phyloP scores from a whole-genome alignment of 2,113 vertebrate genomes.

The Phylloscopus trochiloides region DNA sequence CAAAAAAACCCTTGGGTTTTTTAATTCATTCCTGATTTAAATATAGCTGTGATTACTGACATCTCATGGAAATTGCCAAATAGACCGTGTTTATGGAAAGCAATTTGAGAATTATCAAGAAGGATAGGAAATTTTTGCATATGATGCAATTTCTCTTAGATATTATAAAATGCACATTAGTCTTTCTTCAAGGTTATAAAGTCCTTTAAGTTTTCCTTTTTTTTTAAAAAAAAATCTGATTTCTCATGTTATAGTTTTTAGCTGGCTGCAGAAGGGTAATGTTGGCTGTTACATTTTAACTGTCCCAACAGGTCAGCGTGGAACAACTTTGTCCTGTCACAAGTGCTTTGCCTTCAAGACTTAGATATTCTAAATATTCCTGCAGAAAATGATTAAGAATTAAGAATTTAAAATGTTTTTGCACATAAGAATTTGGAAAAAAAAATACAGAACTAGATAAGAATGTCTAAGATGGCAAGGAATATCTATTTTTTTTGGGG shows the following conservation, averaged over 20 bases:
- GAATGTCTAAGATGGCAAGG: neutral
- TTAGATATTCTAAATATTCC: neutral
- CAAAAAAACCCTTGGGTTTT: rapidly evolving
- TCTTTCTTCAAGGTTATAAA: neutral
- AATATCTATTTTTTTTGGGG: neutral
- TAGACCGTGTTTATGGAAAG: neutral
- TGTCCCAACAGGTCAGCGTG: neutral
- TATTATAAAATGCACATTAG: neutral
- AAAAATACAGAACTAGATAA: neutral
- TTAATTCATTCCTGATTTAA: neutral
- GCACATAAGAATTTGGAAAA: neutral
- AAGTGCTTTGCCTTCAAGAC: neutral
- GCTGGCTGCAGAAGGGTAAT: neutral
- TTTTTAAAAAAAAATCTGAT: too few relatives aligned
- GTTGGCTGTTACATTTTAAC: neutral
- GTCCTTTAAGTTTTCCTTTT: too few relatives aligned
- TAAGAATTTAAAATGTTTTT: neutral
- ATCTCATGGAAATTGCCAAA: neutral
- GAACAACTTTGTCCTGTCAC: neutral
- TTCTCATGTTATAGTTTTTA: neutral
- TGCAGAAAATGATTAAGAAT: neutral
- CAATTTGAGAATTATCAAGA: neutral
- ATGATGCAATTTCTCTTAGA: neutral
- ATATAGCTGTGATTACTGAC: neutral
- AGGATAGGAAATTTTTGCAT: neutral